phyloP scores from a whole-genome alignment of 1,140 invertebrate species.

The Drosophila ananassae region DNA sequence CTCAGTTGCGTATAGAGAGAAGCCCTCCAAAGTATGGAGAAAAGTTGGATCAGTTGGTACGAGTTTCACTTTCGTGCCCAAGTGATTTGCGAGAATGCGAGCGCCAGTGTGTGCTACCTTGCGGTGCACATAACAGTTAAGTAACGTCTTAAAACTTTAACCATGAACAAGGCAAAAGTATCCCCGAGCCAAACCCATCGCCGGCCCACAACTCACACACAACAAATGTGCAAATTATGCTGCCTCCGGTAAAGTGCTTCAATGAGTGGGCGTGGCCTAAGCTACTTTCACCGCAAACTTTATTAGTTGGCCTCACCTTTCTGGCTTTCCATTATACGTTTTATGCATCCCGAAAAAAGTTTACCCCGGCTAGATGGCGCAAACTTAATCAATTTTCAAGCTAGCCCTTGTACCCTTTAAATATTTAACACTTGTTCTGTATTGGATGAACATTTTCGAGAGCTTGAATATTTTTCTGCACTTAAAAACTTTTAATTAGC shows the following conservation, averaged over 20 bases:
- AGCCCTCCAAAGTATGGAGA: conserved; percentile 8
- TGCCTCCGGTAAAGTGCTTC: conserved; percentile 37
- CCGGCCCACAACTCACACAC: conserved; percentile 29
- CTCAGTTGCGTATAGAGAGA: conserved; percentile 14
- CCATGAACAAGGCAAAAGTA: conserved; percentile 47
- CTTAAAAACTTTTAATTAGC: conserved; percentile 52
- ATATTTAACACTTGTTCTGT: conserved; percentile 58
- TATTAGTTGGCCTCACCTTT: conserved; percentile 72
- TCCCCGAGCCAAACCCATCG: conserved; percentile 12
- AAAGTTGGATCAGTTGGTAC: conserved; percentile 34
- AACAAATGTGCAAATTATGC: conserved; percentile 72
- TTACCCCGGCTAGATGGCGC: conserved; percentile 29
- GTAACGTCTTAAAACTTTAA: conserved; percentile 78
- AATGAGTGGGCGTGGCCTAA: conserved; percentile 65
- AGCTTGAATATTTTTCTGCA: not conserved
- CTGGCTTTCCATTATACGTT: conserved; percentile 62
- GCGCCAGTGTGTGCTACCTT: conserved; percentile 50
- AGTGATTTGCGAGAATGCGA: conserved; percentile 59
- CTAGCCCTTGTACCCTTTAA: conserved; percentile 52
- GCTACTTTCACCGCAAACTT: conserved; percentile 65
- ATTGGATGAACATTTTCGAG: conserved; percentile 15
- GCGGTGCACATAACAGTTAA: conserved; percentile 79
- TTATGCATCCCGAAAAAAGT: conserved; percentile 36
- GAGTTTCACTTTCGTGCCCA: conserved; percentile 78
- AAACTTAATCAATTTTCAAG: conserved; percentile 70